Evolutionary conservation across 2,888 invertebrate genomes (phyloP), one percentile per base, ranked within the genome.

Genomic region (Ptychoptera albimana): DNA sequence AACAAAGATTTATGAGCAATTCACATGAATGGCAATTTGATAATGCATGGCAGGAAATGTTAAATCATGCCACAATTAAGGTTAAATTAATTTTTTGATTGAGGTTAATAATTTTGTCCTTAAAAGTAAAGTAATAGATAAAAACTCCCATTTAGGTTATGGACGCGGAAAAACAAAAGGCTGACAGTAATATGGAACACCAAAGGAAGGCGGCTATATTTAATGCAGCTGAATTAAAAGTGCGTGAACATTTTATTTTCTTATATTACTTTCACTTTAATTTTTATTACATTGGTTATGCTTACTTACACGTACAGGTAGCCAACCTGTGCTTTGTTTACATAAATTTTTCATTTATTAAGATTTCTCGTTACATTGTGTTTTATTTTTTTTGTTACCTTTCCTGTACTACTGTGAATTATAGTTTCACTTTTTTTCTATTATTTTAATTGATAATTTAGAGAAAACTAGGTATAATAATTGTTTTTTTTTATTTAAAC

Each of bases 31-130:
- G 65, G 65, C 85, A 88, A 63, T 91, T 94, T 63, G 92, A 93
- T 68, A 85, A 83, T 68, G 91, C 92, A 54, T 93, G 93, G 93
- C 94, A 94, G 67, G 94, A 94, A 67, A 89, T 91, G 77, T 75
- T 94, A 49, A 94, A 93, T 69, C 89, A 92, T 72, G 92, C 92
- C 50, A 92, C 91, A 48, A 82, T 87, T 59, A 87, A 91, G 75
- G 86, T 85, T 8, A 31, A 13, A 34, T 34, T 34, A 34, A 34
- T n/a, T 41, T 42, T 7, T 42, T 13, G 7, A 23, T 41, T 23
- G n/a, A n/a, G 29, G 34, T 31, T 37, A 45, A 29, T 48, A 45
- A n/a, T n/a, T n/a, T n/a, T n/a, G n/a, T n/a, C n/a, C n/a, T n/a
- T n/a, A n/a, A n/a, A n/a, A n/a, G n/a, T n/a, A n/a, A n/a, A n/a